Conservation (phyloP, 92 coral and sea anemone genomes). For the Porites divaricata region DNA sequence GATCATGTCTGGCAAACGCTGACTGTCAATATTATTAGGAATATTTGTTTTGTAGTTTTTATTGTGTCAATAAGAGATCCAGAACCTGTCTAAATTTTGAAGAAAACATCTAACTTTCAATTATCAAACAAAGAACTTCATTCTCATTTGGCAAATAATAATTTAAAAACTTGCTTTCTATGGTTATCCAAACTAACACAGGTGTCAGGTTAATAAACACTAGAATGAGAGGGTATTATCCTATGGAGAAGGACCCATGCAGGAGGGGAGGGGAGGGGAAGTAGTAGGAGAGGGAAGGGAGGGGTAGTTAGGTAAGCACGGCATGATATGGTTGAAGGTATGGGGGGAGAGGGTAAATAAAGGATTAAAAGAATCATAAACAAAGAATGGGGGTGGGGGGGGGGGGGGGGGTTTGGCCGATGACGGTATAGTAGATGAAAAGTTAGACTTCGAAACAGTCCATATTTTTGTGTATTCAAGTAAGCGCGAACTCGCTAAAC, state of each 20-base stretch:
- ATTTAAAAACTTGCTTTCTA: background rate
- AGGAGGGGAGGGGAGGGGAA: background rate
- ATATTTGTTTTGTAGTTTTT: background rate
- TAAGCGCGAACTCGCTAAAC: no score
- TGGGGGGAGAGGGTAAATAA: no score
- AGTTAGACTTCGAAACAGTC: no score
- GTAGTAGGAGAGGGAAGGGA: background rate
- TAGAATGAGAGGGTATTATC: background rate
- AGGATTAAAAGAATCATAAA: no score
- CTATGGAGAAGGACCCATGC: background rate
- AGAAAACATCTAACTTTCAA: background rate
- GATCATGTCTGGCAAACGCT: background rate
- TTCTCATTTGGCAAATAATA: background rate
- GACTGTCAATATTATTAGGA: background rate
- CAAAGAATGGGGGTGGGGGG: no score
- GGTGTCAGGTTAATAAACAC: background rate
- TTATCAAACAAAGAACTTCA: background rate
- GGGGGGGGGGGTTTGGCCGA: no score
- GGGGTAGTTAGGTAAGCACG: background rate
- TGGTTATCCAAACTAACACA: background rate
- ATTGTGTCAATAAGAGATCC: background rate
- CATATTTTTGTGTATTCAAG: no score
- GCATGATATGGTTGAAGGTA: no score
- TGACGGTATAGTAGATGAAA: no score
- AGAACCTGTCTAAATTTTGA: background rate